These are phyloP conservation scores for Homarus americanus DNA, from an alignment of 1,140 invertebrate species.

Conservation along the genomic window DNA sequence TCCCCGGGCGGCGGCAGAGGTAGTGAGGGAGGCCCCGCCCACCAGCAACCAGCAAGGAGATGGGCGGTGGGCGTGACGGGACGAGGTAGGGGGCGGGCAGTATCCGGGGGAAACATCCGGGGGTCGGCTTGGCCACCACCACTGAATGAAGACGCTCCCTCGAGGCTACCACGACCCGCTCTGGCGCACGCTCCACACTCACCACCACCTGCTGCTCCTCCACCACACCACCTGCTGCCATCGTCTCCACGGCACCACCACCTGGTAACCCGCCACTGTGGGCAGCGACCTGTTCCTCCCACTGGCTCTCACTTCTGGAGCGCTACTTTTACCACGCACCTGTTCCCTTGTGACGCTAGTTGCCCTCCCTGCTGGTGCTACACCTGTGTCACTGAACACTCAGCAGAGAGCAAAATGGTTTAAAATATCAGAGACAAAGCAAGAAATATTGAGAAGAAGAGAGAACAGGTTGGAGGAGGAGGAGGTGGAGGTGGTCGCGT, in stretches of 20 bases:
- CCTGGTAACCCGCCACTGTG: not conserved
- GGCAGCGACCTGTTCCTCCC: not conserved
- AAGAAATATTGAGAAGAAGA: too few relatives aligned
- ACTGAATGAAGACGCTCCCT: not conserved
- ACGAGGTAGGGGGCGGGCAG: conserved; percentile 6
- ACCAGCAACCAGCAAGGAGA: not conserved
- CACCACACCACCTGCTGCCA: not conserved
- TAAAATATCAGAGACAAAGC: too few relatives aligned
- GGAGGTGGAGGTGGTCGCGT: too few relatives aligned
- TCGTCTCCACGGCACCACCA: not conserved
- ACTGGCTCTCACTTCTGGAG: not conserved
- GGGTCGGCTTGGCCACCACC: not conserved
- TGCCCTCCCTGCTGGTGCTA: too few relatives aligned
- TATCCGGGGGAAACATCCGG: not conserved
- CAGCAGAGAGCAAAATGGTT: too few relatives aligned
- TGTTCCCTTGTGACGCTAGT: not conserved
- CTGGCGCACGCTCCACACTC: not conserved
- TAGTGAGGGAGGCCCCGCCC: not conserved
- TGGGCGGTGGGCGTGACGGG: conserved; percentile 12
- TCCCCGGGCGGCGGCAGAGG: not conserved
- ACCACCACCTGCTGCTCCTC: not conserved
- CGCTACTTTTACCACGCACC: not conserved
- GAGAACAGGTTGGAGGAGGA: too few relatives aligned
- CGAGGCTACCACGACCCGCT: too few relatives aligned
- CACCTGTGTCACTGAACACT: too few relatives aligned